Conservation (phyloP, 2,113 vertebrate genomes). For the Hiodon alosoides region DNA sequence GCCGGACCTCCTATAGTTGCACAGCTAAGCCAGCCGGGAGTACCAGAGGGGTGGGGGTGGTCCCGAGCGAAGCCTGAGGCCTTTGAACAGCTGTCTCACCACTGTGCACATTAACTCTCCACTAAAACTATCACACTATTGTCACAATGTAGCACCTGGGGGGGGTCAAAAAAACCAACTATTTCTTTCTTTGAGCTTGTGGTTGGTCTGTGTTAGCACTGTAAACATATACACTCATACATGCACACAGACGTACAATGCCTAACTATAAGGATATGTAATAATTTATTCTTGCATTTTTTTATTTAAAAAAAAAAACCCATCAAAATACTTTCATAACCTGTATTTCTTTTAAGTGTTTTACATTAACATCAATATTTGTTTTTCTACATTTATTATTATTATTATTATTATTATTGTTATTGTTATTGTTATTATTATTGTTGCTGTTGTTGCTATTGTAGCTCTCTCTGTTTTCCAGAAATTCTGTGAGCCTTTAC, state of each 20-base stretch:
- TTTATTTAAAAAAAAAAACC: conserved; percentile 33
- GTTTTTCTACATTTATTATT: conserved; percentile 30
- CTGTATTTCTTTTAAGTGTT: conserved; percentile 26
- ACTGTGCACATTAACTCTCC: conserved; percentile 30
- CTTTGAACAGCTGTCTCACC: conserved; percentile 20
- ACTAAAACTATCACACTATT: conserved; percentile 7
- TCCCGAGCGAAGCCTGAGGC: neutral
- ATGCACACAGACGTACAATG: conserved; percentile 27
- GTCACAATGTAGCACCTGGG: conserved; percentile 41
- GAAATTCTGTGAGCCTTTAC: neutral
- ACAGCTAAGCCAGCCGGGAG: neutral
- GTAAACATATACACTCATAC: conserved; percentile 15
- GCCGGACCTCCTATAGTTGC: conserved; percentile 78
- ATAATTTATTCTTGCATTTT: conserved; percentile 42
- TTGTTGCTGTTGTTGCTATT: conserved; percentile 27
- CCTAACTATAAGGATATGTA: conserved; percentile 38
- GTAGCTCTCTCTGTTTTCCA: conserved; percentile 28
- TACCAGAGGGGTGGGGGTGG: neutral
- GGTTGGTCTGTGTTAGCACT: conserved; percentile 21
- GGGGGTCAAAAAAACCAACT: conserved; percentile 23
- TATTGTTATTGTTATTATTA: conserved; percentile 21
- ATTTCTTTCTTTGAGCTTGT: conserved; percentile 40
- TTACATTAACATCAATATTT: conserved; percentile 34
- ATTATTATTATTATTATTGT: conserved; percentile 24
- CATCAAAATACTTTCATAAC: conserved; percentile 27